A percentile compares a stretch with the other conserved stretches of the same genome.
Conservation (phyloP, 1,140 invertebrate genomes). For the Zaprionus camerounensis region DNA sequence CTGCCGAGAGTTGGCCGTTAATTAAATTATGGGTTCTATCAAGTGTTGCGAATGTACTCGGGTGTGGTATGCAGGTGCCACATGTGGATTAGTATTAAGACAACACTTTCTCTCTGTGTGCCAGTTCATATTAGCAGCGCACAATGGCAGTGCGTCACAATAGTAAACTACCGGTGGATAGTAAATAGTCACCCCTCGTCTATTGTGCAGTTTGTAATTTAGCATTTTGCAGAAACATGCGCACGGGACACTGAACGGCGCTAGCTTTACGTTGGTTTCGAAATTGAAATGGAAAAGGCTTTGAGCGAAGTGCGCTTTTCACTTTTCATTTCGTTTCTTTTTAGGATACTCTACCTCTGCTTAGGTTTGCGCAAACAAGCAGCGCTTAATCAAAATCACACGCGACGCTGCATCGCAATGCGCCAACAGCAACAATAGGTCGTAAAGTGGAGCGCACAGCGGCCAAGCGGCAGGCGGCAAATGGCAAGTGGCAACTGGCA, state of each 20-base stretch:
- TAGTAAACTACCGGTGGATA: background rate
- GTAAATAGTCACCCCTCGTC: background rate
- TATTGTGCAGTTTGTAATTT: slow-evolving; percentile 58
- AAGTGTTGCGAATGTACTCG: too few species aligned
- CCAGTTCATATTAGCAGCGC: background rate
- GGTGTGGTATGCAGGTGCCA: background rate
- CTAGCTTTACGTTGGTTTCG: background rate
- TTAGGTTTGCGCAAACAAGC: slow-evolving; percentile 54
- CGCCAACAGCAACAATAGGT: slow-evolving; percentile 66
- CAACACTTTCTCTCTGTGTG: background rate
- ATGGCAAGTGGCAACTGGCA: slow-evolving; percentile 8
- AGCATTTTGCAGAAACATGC: slow-evolving; percentile 44
- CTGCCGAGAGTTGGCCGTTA: background rate
- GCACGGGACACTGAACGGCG: slow-evolving; percentile 9
- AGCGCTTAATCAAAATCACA: slow-evolving; percentile 80
- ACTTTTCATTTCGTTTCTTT: slow-evolving; percentile 49
- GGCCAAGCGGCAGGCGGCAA: slow-evolving; percentile 28
- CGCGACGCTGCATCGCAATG: slow-evolving; percentile 69
- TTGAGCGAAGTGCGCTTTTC: slow-evolving; percentile 27
- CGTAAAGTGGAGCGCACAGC: slow-evolving; percentile 58
- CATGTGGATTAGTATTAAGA: background rate
- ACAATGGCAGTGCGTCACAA: slow-evolving; percentile 7
- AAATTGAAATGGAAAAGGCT: background rate
- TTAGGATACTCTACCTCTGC: slow-evolving; percentile 23
- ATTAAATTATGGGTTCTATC: background rate